Conservation (phyloP, 2,888 invertebrate genomes). For the Rhopalosiphum nymphaeae region DNA sequence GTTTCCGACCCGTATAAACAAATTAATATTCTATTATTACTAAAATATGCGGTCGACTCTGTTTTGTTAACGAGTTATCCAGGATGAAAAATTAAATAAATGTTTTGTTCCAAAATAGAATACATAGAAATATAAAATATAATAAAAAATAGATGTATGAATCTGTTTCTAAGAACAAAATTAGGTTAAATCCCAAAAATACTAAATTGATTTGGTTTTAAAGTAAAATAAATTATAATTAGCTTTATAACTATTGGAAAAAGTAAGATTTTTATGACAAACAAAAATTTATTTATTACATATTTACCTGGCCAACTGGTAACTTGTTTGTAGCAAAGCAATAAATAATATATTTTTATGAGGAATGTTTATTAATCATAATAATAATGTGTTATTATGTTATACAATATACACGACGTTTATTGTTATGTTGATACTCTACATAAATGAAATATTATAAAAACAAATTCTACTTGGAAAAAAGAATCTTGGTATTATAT, state of each 20-base stretch:
- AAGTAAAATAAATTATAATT: neutral
- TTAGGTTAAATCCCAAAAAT: too few species aligned
- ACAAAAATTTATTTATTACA: neutral
- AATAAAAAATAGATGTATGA: neutral
- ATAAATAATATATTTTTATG: neutral
- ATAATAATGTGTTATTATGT: too few species aligned
- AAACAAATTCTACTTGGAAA: neutral
- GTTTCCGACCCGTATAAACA: slow-evolving; percentile 9
- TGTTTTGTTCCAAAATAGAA: neutral
- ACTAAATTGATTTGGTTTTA: neutral
- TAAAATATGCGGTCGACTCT: neutral
- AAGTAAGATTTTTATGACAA: neutral
- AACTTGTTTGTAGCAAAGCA: neutral
- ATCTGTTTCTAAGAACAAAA: neutral
- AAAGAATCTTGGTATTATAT: neutral
- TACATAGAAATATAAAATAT: neutral
- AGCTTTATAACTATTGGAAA: neutral
- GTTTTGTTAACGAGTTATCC: slow-evolving; percentile 1
- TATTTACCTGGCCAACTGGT: neutral
- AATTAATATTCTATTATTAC: neutral
- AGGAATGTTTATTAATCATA: neutral
- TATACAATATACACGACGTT: neutral
- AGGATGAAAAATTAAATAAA: neutral
- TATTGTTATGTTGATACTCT: neutral
- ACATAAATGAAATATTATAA: neutral